phyloP scores from a whole-genome alignment of 2,888 invertebrate species.

The Polydrusus pterygomalis region DNA sequence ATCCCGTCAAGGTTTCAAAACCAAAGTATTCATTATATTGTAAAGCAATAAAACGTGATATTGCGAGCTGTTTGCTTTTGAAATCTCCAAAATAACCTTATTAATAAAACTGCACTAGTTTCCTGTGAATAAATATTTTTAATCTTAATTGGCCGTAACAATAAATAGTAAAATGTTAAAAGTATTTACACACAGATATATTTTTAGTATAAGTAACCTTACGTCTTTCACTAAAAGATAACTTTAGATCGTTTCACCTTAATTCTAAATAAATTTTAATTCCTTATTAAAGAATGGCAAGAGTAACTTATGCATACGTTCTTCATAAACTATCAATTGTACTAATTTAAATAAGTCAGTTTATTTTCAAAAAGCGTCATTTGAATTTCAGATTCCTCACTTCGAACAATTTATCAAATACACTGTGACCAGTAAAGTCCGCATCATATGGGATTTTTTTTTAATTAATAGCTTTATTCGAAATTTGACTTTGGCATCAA shows the following conservation, averaged over 20 bases:
- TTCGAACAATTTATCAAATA: no score
- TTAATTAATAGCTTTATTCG: no score
- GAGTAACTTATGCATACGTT: no score
- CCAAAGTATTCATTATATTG: constrained; percentile 1
- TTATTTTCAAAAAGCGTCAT: no score
- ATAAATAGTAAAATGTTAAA: neutral
- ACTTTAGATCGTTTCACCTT: neutral
- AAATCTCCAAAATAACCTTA: constrained; percentile 2
- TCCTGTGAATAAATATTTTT: constrained; percentile 11
- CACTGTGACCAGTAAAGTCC: no score
- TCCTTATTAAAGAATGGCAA: no score
- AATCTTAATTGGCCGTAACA: neutral
- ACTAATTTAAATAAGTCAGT: no score
- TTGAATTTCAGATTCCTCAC: no score
- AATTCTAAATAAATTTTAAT: neutral
- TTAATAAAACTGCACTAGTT: neutral
- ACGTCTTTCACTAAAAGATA: constrained; percentile 14
- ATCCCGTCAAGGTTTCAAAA: neutral
- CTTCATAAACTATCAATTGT: no score
- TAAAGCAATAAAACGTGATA: constrained; percentile 32
- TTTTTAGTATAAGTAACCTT: neutral
- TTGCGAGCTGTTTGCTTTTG: constrained; percentile 9
- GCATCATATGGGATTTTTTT: no score
- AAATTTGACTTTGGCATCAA: no score
- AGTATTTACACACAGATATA: neutral